Evolutionary conservation across 2,113 vertebrate genomes (phyloP).

Genomic region (Empidonax traillii): DNA sequence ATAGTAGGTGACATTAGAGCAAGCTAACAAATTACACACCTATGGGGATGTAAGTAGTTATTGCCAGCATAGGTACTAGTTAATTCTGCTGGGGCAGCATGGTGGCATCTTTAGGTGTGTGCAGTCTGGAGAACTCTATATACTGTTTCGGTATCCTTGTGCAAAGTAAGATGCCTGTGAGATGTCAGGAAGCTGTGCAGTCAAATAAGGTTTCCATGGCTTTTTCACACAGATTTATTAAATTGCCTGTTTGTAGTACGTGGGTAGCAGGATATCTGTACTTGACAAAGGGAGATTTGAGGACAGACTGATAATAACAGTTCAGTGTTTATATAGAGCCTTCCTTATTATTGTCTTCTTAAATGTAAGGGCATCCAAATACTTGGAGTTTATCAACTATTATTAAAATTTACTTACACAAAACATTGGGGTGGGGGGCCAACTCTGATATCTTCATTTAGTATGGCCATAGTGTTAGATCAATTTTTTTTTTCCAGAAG

Average conservation of each 20-base stretch:
- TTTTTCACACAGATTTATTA: not conserved
- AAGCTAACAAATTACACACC: not conserved
- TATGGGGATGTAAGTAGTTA: not conserved
- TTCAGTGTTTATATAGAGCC: not conserved
- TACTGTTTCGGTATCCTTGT: not conserved
- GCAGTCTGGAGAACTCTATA: not conserved
- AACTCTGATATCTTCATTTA: not conserved
- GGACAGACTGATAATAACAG: not conserved
- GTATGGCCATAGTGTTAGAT: not conserved
- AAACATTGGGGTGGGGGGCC: not conserved
- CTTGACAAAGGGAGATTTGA: slow-evolving; percentile 8
- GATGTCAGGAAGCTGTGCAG: not conserved
- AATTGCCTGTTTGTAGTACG: not conserved
- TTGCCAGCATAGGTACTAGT: not conserved
- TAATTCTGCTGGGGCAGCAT: not conserved
- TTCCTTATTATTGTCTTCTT: not conserved
- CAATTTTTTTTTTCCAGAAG: not conserved
- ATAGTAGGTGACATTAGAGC: not conserved
- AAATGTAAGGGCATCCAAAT: not conserved
- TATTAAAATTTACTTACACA: not conserved
- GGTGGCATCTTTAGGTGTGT: not conserved
- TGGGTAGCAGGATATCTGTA: not conserved
- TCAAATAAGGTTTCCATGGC: not conserved
- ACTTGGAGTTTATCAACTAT: not conserved
- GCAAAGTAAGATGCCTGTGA: not conserved